Percentiles rank a stretch among this genome's conserved stretches.
phyloP scores from a whole-genome alignment of 2,797 vertebrate genomes.

The Propithecus perrieri region DNA sequence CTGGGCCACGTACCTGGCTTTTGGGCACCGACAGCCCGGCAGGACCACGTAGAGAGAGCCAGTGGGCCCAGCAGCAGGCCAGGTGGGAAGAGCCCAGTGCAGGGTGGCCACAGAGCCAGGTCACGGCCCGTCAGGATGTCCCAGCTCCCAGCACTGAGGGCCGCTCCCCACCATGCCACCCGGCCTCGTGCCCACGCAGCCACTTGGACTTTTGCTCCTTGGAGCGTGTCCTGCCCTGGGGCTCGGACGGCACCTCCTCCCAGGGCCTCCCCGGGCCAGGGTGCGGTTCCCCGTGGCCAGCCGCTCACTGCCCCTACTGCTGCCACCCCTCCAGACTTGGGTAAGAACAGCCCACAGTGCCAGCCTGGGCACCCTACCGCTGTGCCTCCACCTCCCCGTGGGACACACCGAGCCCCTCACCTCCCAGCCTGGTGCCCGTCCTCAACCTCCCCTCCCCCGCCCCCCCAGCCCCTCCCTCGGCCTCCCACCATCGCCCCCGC shows the following conservation, averaged over 20 bases:
- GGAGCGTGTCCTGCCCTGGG: background rate
- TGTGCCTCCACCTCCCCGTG: background rate
- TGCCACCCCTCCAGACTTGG: background rate
- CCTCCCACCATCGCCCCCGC: no score
- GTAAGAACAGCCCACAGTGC: background rate
- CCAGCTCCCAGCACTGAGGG: background rate
- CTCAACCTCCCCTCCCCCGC: background rate
- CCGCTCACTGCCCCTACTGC: background rate
- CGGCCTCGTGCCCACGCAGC: background rate
- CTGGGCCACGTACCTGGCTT: background rate
- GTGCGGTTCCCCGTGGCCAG: background rate
- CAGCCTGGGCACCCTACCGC: background rate
- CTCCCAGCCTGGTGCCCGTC: background rate
- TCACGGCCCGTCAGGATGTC: rapidly evolving
- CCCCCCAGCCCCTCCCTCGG: background rate
- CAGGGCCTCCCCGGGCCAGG: background rate
- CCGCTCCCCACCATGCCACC: background rate
- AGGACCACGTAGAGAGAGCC: no score
- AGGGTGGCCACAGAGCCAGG: background rate
- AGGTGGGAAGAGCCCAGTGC: rapidly evolving
- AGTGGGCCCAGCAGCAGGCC: background rate
- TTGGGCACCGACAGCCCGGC: background rate
- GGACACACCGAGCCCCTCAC: background rate
- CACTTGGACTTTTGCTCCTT: background rate
- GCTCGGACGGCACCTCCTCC: background rate